Evolutionary conservation across 2,113 vertebrate species (phyloP).

Genomic region (Sporophila hypoxantha): DNA sequence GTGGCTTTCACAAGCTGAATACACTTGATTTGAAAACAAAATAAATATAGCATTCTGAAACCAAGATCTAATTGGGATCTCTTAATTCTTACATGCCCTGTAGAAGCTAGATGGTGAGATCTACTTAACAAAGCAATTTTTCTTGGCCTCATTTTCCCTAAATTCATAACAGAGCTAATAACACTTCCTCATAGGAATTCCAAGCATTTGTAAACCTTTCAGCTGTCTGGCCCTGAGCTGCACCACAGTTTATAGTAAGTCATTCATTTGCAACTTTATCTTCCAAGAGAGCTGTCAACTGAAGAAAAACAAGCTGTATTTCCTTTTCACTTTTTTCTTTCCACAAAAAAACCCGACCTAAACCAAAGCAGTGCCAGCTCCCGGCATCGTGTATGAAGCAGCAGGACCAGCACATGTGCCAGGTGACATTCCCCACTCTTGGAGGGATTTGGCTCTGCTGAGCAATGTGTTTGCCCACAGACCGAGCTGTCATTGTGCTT

Average conservation of each 20-base stretch:
- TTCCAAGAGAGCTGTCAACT: not conserved
- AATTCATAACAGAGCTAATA: not conserved
- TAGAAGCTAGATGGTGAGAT: not conserved
- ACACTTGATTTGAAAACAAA: not conserved
- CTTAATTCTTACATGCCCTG: not conserved
- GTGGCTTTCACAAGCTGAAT: not conserved
- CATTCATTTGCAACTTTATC: not conserved
- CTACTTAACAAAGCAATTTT: not conserved
- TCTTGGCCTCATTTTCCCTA: not conserved
- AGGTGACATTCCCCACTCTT: not conserved
- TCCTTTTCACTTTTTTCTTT: not conserved
- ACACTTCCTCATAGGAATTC: not conserved
- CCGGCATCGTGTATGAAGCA: not conserved
- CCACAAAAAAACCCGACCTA: not conserved
- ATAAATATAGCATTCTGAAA: not conserved
- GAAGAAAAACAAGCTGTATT: not conserved
- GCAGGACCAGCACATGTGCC: not conserved
- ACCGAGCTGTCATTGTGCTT: not conserved
- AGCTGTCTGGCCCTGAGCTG: not conserved
- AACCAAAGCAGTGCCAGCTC: not conserved
- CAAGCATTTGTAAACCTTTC: not conserved
- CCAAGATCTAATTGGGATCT: not conserved
- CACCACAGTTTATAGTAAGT: not conserved
- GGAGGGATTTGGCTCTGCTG: not conserved
- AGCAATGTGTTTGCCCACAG: not conserved